Percentiles rank a stretch among this genome's conserved stretches.
phyloP scores from a whole-genome alignment of 1,140 invertebrate genomes.

The Scaptomyza pallida region DNA sequence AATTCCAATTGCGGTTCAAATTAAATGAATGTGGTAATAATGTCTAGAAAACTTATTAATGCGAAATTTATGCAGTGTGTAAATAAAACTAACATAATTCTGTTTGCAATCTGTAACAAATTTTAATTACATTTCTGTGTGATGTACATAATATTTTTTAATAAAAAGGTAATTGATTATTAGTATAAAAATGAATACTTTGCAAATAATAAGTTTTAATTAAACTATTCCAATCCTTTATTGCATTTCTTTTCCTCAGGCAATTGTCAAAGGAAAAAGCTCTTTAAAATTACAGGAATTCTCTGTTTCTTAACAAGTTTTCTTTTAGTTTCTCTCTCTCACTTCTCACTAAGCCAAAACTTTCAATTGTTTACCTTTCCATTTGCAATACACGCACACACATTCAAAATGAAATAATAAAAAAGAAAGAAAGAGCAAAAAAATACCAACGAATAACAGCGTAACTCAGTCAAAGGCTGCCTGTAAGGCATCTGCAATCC shows the following conservation, averaged over 20 bases:
- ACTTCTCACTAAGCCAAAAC: constrained; percentile 43
- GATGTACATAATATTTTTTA: too few species aligned
- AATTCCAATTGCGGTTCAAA: neutral
- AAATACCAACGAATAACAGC: constrained; percentile 3
- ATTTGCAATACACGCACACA: constrained; percentile 6
- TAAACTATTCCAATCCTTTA: neutral
- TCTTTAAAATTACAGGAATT: neutral
- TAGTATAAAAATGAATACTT: too few species aligned
- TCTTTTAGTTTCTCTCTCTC: constrained; percentile 29
- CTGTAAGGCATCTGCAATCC: constrained; percentile 29
- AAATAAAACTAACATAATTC: neutral
- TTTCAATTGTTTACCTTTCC: constrained; percentile 50
- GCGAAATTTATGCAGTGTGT: neutral
- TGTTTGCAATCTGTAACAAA: neutral
- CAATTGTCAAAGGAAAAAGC: neutral
- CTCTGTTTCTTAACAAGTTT: constrained; percentile 15
- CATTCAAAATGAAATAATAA: constrained; percentile 6
- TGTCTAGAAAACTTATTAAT: constrained; percentile 4
- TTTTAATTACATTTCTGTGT: neutral
- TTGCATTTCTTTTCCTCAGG: neutral
- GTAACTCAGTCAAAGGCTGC: constrained; percentile 18
- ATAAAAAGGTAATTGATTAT: too few species aligned
- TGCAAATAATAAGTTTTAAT: neutral
- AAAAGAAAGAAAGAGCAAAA: constrained; percentile 31
- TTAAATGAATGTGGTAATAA: neutral